A percentile compares a stretch with the other conserved stretches of the same genome.
Conservation (phyloP, 2,797 vertebrate genomes). For the Gobionotothen gibberifrons region DNA sequence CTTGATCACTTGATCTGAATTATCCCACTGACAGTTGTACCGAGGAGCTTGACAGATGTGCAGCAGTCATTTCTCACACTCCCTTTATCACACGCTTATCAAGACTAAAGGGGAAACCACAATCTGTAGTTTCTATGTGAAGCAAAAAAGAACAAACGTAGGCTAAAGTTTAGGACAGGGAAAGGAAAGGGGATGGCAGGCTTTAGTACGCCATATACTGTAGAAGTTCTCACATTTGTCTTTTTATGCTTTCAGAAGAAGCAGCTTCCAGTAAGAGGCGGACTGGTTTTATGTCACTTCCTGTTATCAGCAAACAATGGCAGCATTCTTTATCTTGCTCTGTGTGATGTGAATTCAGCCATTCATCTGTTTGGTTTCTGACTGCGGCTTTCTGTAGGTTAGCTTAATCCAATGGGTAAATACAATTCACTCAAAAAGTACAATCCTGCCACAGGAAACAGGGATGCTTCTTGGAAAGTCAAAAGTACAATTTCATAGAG, state of each 20-base stretch:
- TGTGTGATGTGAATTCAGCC: constrained; percentile 62
- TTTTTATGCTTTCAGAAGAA: constrained; percentile 65
- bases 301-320: constrained; percentile 81
- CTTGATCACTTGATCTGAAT: constrained; percentile 41
- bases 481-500: constrained; percentile 40
- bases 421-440: constrained; percentile 40
- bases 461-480: constrained; percentile 63
- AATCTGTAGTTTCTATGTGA: constrained; percentile 49
- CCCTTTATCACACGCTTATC: constrained; percentile 61
- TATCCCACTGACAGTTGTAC: constrained; percentile 38
- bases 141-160: constrained; percentile 62
- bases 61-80: constrained; percentile 66
- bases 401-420: constrained; percentile 51
- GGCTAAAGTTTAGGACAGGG: constrained; percentile 66
- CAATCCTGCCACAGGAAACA: constrained; percentile 57
- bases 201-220: constrained; percentile 18
- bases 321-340: constrained; percentile 58
- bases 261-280: constrained; percentile 84
- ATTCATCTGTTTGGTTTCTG: constrained; percentile 52
- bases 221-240: constrained; percentile 53
- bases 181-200: constrained; percentile 32
- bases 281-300: constrained; percentile 83
- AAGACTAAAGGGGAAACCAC: constrained; percentile 61
- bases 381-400: constrained; percentile 73
- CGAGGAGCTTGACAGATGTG: constrained; percentile 39